Evolutionary conservation across 2,888 invertebrate genomes (phyloP), one percentile per base, ranked within the genome.

Genomic region (Dexiosoma caninum): DNA sequence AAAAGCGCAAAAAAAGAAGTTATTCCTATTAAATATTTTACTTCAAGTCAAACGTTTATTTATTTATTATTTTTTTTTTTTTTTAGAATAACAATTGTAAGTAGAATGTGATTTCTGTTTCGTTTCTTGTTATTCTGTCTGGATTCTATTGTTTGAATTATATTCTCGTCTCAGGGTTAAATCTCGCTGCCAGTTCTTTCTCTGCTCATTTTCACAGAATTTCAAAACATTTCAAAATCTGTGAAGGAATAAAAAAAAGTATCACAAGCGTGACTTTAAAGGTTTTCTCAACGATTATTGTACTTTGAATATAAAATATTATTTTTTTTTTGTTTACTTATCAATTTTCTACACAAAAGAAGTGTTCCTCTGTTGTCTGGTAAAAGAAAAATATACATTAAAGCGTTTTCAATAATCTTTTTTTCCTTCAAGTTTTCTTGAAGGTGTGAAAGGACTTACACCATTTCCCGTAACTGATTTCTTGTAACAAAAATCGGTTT

Each of bases 261-360:
- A 76, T 70, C 70, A 32, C 21, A 80, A 81, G 81, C 81, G 81
- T 81, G 77, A 81, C 81, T 81, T 55, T 64, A 69, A 72, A 69
- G 60, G 46, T 80, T 75, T 37, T 19, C 49, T 14, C 23, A 4
- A 23, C n/a, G 27, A 14, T 49, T n/a, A 5, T 32, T 42, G 19
- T 44, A 53, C 10, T 69, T 69, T 60, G 60, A 53, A 69, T 69
- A 53, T 19, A 69, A 76, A 67, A 62, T 21, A 49, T 69, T 19
- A 23, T 55, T 53, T 57, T 16, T n/a, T 9, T 21, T 44, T 21
- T 57, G 35, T 69, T 8, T 69, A 32, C 42, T 21, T n/a, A n/a
- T n/a, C n/a, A n/a, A n/a, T n/a, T 21, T 4, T 16, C 9, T 40
- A 57, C n/a, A 35, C 69, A 57, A 70, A 37, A 57, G 32, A 55